These are phyloP conservation scores for Ailuropoda melanoleuca DNA, from an alignment of 2,113 vertebrate species.

Conservation along the genomic window DNA sequence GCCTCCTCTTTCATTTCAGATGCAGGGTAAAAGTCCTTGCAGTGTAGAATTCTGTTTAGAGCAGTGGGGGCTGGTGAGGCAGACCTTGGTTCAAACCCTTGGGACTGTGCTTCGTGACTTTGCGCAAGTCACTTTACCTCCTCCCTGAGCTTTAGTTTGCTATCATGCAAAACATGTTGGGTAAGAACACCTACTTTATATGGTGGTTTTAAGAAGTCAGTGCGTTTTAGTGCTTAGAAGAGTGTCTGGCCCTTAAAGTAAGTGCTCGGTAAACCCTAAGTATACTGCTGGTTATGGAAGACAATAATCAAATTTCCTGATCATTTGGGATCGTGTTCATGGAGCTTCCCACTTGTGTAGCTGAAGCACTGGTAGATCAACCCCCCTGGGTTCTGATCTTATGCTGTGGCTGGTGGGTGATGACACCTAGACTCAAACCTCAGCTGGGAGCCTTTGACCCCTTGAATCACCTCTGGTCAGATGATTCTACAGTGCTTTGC, in stretches of 20 bases:
- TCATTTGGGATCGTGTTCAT: neutral
- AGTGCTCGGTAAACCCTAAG: neutral
- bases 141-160: neutral
- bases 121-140: neutral
- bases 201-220: neutral
- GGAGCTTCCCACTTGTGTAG: neutral
- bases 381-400: neutral
- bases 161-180: neutral
- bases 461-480: neutral
- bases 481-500: neutral
- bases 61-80: neutral
- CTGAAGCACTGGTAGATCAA: neutral
- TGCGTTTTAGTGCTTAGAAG: neutral
- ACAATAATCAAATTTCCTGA: neutral
- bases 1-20: neutral
- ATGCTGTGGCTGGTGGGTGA: neutral
- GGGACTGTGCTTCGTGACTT: neutral
- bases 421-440: neutral
- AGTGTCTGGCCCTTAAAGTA: neutral
- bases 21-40: neutral
- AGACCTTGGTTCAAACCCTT: neutral
- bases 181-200: neutral
- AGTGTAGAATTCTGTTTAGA: neutral
- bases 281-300: neutral
- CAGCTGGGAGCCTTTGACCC: neutral